A percentile compares a stretch with the other conserved stretches of the same genome.
These are phyloP conservation scores for Phymorhynchus buccinoides DNA, from an alignment of 1,140 invertebrate species.

Conservation along the genomic window DNA sequence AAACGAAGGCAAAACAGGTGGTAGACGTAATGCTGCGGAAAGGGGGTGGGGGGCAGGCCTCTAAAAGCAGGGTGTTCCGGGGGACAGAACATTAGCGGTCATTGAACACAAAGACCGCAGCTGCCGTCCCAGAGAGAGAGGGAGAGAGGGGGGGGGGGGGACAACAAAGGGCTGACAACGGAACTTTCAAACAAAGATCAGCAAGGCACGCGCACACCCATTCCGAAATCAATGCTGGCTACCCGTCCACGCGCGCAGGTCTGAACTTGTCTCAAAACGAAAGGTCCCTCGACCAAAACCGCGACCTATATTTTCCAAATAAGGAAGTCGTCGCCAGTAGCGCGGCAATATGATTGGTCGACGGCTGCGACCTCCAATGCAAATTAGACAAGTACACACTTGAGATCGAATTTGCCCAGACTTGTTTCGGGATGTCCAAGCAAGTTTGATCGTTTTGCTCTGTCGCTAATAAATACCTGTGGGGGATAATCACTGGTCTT, in stretches of 20 bases:
- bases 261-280: background rate
- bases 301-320: background rate
- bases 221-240: background rate
- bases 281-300: background rate
- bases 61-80: too few species aligned
- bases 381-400: conserved; percentile 4
- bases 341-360: background rate
- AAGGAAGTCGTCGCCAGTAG: background rate
- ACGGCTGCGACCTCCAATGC: background rate
- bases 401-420: background rate
- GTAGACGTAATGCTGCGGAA: too few species aligned
- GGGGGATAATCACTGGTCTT: background rate
- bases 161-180: too few species aligned
- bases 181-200: conserved; percentile 20
- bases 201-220: background rate
- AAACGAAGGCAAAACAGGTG: too few species aligned
- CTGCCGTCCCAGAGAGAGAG: too few species aligned
- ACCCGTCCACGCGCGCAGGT: background rate
- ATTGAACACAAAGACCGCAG: too few species aligned
- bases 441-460: background rate
- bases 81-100: too few species aligned
- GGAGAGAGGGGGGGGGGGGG: too few species aligned
- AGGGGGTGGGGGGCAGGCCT: too few species aligned
- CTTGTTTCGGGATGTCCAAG: background rate
- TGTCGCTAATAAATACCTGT: conserved; percentile 19